Base-by-base conservation (phyloP, 1,140 invertebrate genomes). In the Rhagoletis pomonella region DNA sequence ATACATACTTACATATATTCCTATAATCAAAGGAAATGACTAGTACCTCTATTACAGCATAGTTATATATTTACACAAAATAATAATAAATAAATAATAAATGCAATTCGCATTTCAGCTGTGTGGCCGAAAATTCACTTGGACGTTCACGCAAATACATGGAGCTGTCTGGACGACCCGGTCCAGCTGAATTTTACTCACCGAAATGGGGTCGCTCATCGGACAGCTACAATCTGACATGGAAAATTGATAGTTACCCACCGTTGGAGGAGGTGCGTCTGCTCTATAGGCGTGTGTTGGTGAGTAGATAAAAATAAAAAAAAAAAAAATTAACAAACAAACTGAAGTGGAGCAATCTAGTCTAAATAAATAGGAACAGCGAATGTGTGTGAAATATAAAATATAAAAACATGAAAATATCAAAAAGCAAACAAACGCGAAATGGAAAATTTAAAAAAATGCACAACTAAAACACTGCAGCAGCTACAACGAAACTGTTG, bases 111-210 rank as follows among this genome's bases (percentile, higher is more conserved):
- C 69, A 87, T 88, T 89, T 42, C 93, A 96, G 95, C 88, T 96
- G 96, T 89, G 94, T 95, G 42, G 96, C 96, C 0, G 95, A 95
- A 90, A 97, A 97, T 92, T 95, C 94, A 67, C 94, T 96, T 62
- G 96, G 96, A 50, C 93, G 95, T 3, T 95, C 95, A 3, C 95
- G 95, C 58, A 95, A 95, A 88, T 95, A 95, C 90, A 95, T 96
- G 89, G 95, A 95, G 89, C 93, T 96, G 85, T 95, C 95, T 3
- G 95, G 95, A 0, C 94, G 95, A 67, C 95, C 95, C 0, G 95
- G 95, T n/a, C 94, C 95, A 12, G 95, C 95, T 39, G 93, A 94
- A 81, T 95, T 96, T 90, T 94, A 94, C 12, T 95, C 95, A 17
- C 93, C 95, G 7, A 94, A 94, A 60, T 94, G 95, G 88, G 95